These are phyloP conservation scores for Gryon sp. DNA, from an alignment of 1,140 invertebrate species.

Conservation along the genomic window DNA sequence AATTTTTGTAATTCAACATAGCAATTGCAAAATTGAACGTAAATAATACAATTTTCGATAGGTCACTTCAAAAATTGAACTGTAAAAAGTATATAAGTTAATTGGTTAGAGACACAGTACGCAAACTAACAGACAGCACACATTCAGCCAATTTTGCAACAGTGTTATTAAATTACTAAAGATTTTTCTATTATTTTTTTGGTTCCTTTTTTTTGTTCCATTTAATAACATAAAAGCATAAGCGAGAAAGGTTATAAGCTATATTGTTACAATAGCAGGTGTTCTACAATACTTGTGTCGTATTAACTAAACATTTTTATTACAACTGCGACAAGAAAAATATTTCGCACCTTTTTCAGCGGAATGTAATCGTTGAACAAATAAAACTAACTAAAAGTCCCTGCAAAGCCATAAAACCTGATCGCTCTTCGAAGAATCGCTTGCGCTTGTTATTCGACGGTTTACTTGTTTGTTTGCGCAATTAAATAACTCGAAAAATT, in stretches of 20 bases:
- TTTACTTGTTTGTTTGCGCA: slow-evolving; percentile 9
- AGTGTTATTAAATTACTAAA: no score
- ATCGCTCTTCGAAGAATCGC: background rate
- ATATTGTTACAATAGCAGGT: slow-evolving; percentile 6
- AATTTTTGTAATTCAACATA: no score
- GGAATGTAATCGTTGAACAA: background rate
- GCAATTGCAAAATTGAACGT: no score
- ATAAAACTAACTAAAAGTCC: background rate
- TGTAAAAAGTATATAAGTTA: no score
- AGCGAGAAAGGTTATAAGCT: background rate
- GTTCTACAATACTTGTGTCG: slow-evolving; percentile 1
- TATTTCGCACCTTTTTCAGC: background rate
- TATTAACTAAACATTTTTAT: slow-evolving; percentile 24
- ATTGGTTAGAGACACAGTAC: no score
- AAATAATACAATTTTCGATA: no score
- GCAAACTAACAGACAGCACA: no score
- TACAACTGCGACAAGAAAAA: slow-evolving; percentile 2
- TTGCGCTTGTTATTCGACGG: slow-evolving; percentile 9
- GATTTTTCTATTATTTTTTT: no score
- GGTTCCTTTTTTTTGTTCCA: slow-evolving; percentile 7
- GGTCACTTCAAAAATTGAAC: no score
- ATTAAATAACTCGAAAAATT: slow-evolving; percentile 46
- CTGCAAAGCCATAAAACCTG: background rate
- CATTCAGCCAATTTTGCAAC: no score
- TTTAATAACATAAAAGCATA: slow-evolving; percentile 16